Evolutionary conservation across 2,797 vertebrate species (phyloP), one percentile per base, ranked within the genome.

Genomic region (Novumbra hubbsi): DNA sequence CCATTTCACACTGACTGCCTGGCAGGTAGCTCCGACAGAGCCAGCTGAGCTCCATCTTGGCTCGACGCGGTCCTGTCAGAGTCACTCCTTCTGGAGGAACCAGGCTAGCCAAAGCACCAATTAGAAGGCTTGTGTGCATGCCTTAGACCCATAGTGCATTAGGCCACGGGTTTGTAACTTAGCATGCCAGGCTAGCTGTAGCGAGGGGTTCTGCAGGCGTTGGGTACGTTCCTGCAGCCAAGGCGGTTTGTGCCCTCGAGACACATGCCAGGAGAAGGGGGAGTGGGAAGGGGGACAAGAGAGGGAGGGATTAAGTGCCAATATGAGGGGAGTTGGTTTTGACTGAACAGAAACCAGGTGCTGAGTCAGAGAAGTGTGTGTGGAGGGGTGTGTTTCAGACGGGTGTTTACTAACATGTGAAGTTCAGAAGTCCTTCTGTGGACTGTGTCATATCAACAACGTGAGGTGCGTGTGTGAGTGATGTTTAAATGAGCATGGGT

Each of bases 1-100:
- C 69, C 17, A 74, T 74, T n/a, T 16, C 17, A 11, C 65, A 48
- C 50, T 66, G 69, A 66, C 73, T 68, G 73, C 73, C 1, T 11
- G 9, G 73, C 52, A 11, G 41, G 32, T 30, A 14, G 21, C 32
- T 24, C 65, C 48, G 16, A 7, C 19, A 3, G 21, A 21, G 55
- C 55, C n/a, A 2, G 41, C 8, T 17, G 65, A 57, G 30, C 50
- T 60, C 71, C 49, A 67, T 55, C 66, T 32, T 57, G 72, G 30
- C 72, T 68, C 72, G 41, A 21, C 49, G 16, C 21, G 32, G n/a
- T 9, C 3, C 34, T 73, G 24, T 14, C 14, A 50, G 24, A 70
- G 24, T 2, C 15, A 7, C 49, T 52, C 68, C 41, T 50, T 49
- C 48, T 28, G 27, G 8, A 52, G 48, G 45, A 65, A 57, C 11